phyloP scores from a whole-genome alignment of 2,888 invertebrate genomes.

The Cosmia pyralina region DNA sequence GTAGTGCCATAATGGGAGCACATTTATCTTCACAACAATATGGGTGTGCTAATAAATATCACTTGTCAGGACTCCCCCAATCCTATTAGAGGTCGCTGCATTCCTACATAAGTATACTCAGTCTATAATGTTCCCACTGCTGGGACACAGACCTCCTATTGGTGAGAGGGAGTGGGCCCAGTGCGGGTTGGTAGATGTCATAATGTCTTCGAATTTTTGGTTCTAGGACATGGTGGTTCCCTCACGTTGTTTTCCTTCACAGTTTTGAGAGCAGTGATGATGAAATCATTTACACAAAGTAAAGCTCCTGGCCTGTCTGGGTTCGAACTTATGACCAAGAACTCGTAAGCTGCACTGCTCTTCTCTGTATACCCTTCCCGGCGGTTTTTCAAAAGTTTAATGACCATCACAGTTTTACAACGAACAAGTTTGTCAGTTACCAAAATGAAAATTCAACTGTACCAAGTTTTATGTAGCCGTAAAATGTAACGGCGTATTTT shows the following conservation, averaged over 20 bases:
- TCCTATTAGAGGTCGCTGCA: slow-evolving; percentile 70
- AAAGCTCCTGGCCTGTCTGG: too few species aligned
- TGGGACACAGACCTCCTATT: too few species aligned
- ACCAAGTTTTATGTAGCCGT: slow-evolving; percentile 36
- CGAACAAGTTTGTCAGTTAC: slow-evolving; percentile 38
- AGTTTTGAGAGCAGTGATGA: too few species aligned
- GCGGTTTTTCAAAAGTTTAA: slow-evolving; percentile 68
- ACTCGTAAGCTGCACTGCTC: too few species aligned
- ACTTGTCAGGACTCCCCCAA: slow-evolving; percentile 79
- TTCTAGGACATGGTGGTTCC: too few species aligned
- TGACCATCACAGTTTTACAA: slow-evolving; percentile 41
- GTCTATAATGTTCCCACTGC: too few species aligned
- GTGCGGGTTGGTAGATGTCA: too few species aligned
- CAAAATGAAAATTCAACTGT: slow-evolving; percentile 45
- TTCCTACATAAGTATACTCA: not conserved
- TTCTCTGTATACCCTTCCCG: not conserved
- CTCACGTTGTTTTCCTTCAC: too few species aligned
- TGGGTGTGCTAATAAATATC: slow-evolving; percentile 84
- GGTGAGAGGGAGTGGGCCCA: too few species aligned
- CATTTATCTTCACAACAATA: slow-evolving; percentile 85
- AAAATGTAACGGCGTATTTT: slow-evolving; percentile 54
- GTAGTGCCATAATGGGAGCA: slow-evolving; percentile 76
- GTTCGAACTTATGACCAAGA: too few species aligned
- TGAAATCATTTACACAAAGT: too few species aligned
- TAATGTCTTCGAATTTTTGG: too few species aligned